Percentiles rank a stretch among this genome's conserved stretches.
Conservation (phyloP, 1,140 invertebrate genomes). For the Aradophagus sp. region DNA sequence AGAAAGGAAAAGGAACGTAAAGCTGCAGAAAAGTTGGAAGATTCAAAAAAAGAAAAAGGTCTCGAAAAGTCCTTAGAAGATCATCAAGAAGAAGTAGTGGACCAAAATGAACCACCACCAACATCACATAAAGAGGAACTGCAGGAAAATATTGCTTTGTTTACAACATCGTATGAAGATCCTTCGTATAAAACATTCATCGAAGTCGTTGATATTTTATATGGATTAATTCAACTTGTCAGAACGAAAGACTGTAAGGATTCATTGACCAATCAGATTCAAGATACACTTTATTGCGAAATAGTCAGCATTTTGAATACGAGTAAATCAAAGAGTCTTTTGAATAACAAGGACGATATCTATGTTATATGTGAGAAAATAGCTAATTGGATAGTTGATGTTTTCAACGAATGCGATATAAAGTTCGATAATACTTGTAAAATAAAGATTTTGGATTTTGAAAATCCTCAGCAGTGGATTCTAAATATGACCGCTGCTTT, state of each 20-base stretch:
- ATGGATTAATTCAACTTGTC: constrained; percentile 1
- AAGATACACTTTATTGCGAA: constrained; percentile 22
- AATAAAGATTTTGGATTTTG: constrained; percentile 57
- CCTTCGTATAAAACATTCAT: constrained; percentile 6
- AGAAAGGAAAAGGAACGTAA: constrained; percentile 16
- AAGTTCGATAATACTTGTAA: constrained; percentile 42
- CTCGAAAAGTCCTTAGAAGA: too few relatives aligned
- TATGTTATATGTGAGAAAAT: constrained; percentile 62
- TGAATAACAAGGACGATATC: constrained; percentile 47
- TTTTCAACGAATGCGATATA: constrained; percentile 52
- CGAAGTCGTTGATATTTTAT: constrained; percentile 6
- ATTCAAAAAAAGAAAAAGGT: constrained; percentile 9
- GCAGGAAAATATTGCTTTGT: not conserved
- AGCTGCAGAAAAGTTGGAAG: too few relatives aligned
- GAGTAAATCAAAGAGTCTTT: constrained; percentile 35
- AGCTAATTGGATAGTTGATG: constrained; percentile 59
- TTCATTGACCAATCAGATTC: constrained; percentile 9
- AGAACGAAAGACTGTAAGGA: not conserved
- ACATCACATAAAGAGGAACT: constrained; percentile 4
- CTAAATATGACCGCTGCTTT: constrained; percentile 40
- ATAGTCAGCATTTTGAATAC: constrained; percentile 25
- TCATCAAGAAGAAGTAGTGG: too few relatives aligned
- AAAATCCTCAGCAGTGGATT: constrained; percentile 60
- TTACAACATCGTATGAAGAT: constrained; percentile 2
- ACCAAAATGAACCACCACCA: too few relatives aligned